Conservation (phyloP, 2,113 vertebrate species). For the Corynorhinus townsendii region DNA sequence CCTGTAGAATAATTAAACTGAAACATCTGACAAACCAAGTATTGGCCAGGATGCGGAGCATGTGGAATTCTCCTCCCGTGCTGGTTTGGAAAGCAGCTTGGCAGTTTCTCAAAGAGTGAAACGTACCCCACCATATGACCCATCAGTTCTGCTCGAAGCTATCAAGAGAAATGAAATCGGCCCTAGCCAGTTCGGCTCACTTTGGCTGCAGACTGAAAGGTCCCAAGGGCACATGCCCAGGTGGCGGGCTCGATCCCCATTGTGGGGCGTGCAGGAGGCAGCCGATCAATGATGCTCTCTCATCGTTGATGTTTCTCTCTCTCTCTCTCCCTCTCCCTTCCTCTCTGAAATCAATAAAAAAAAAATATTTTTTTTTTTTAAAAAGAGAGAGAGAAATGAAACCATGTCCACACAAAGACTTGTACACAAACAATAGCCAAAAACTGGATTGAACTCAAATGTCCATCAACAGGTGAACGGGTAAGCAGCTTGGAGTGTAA, state of each 20-base stretch:
- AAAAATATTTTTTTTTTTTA: too few relatives aligned
- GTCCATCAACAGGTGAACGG: background rate
- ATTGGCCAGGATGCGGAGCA: background rate
- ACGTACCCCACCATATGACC: background rate
- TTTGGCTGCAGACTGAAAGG: too few relatives aligned
- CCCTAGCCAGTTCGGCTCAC: too few relatives aligned
- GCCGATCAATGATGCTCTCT: too few relatives aligned
- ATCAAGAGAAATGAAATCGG: background rate
- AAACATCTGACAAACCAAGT: background rate
- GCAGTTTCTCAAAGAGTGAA: background rate
- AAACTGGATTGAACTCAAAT: background rate
- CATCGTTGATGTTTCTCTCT: too few relatives aligned
- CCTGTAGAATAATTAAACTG: background rate
- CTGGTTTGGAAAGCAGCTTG: background rate
- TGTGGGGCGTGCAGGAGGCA: too few relatives aligned
- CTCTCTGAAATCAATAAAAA: too few relatives aligned
- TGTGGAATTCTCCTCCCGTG: rapidly evolving
- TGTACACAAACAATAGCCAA: background rate
- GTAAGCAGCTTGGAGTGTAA: background rate
- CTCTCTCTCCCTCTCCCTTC: too few relatives aligned
- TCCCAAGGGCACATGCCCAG: too few relatives aligned
- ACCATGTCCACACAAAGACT: background rate
- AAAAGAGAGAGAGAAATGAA: background rate
- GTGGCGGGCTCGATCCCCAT: too few relatives aligned
- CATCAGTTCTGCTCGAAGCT: background rate